Percentiles rank a stretch among this genome's conserved stretches.
These are phyloP conservation scores for Koerneria pararmatus DNA, from an alignment of 2,888 invertebrate genomes.

Conservation along the genomic window DNA sequence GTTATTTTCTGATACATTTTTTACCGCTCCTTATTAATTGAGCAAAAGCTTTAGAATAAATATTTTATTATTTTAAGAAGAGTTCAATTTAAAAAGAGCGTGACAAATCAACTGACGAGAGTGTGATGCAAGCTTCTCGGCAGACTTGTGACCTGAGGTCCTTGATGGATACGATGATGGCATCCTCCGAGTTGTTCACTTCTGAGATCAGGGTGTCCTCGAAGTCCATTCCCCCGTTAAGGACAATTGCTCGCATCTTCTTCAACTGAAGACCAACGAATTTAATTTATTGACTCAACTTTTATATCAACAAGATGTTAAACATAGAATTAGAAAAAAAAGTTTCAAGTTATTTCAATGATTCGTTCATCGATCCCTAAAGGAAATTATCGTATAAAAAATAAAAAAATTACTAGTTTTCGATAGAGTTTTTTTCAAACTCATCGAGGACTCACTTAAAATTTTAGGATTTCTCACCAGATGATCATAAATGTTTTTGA, in stretches of 20 bases:
- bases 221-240: conserved; percentile 28
- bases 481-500: too few relatives aligned
- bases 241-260: conserved; percentile 22
- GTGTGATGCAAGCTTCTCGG: conserved; percentile 88
- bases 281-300: not conserved
- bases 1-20: too few relatives aligned
- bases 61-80: not conserved
- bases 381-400: too few relatives aligned
- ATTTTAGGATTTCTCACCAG: too few relatives aligned
- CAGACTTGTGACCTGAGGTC: conserved; percentile 89
- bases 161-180: conserved; percentile 78
- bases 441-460: too few relatives aligned
- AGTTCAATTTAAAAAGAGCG: not conserved
- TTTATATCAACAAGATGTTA: too few relatives aligned
- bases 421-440: too few relatives aligned
- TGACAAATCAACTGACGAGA: conserved; percentile 68
- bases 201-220: conserved; percentile 21
- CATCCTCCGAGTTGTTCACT: conserved; percentile 75
- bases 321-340: too few relatives aligned
- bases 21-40: too few relatives aligned
- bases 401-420: too few relatives aligned
- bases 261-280: conserved; percentile 24
- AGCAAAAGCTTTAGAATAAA: conserved; percentile 1
- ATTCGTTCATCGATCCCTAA: too few relatives aligned
- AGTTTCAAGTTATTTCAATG: too few relatives aligned